Percentiles rank a stretch among this genome's conserved stretches.
Evolutionary conservation across 2,888 invertebrate species (phyloP).

Genomic region (Mimas tiliae): DNA sequence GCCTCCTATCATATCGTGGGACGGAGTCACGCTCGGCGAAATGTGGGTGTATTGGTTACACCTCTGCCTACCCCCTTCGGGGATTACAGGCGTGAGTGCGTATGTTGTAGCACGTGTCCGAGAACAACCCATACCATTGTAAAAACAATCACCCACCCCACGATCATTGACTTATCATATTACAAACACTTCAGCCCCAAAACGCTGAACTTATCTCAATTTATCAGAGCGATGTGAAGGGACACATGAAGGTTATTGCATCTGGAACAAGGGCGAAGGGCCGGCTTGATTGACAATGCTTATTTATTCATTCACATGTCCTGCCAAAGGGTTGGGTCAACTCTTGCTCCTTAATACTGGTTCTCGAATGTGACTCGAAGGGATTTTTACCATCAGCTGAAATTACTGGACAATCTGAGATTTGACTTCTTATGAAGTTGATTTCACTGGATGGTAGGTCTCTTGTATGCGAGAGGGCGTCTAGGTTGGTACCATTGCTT

Average conservation of each 20-base stretch:
- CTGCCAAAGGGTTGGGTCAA: constrained; percentile 58
- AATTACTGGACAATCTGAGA: neutral
- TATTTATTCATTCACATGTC: constrained; percentile 70
- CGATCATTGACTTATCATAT: constrained; percentile 9
- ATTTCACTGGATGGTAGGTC: neutral
- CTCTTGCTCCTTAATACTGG: constrained; percentile 36
- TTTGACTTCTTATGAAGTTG: neutral
- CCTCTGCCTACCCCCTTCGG: too few relatives aligned
- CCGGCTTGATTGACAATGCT: constrained; percentile 66
- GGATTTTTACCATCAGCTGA: neutral
- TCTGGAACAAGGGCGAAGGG: constrained; percentile 40
- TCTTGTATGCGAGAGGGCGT: too few relatives aligned
- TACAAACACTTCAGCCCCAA: constrained; percentile 20
- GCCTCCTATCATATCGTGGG: too few relatives aligned
- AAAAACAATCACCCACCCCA: constrained; percentile 1
- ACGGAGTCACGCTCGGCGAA: too few relatives aligned
- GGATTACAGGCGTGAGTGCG: too few relatives aligned
- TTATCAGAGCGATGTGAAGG: constrained; percentile 26
- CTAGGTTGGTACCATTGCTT: too few relatives aligned
- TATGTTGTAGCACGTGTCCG: too few relatives aligned
- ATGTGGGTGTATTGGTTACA: too few relatives aligned
- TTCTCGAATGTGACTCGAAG: constrained; percentile 35
- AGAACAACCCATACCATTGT: too few relatives aligned
- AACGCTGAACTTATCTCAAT: constrained; percentile 31
- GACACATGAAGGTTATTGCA: constrained; percentile 19